phyloP scores from a whole-genome alignment of 2,797 vertebrate genomes.

The Rhadinocentrus ornatus region DNA sequence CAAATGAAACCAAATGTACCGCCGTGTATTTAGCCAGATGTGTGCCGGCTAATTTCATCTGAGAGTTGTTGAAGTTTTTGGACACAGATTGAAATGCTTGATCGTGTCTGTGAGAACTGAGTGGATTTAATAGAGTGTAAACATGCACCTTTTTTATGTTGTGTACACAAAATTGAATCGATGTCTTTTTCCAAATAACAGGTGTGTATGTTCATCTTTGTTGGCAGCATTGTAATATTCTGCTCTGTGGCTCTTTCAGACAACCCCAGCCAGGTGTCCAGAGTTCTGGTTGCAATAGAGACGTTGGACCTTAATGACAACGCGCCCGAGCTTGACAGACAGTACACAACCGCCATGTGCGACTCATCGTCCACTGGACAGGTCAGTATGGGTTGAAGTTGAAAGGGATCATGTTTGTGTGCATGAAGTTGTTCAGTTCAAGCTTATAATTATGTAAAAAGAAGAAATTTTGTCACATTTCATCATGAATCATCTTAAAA shows the following conservation, averaged over 20 bases:
- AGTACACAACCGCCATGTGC: slow-evolving; percentile 89
- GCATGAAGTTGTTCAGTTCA: background rate
- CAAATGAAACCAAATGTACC: slow-evolving; percentile 58
- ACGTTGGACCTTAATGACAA: slow-evolving; percentile 93
- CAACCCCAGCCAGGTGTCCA: slow-evolving; percentile 89
- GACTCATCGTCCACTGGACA: slow-evolving; percentile 87
- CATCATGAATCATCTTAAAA: no score
- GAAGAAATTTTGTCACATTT: background rate
- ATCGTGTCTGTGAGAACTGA: slow-evolving; percentile 43
- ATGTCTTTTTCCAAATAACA: slow-evolving; percentile 11
- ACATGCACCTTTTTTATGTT: slow-evolving; percentile 18
- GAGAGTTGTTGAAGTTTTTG: slow-evolving; percentile 57
- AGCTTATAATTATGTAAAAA: background rate
- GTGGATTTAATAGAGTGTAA: slow-evolving; percentile 38
- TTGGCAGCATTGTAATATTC: slow-evolving; percentile 31
- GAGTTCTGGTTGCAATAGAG: slow-evolving; percentile 86
- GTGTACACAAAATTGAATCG: slow-evolving; percentile 5
- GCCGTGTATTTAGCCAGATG: slow-evolving; percentile 48
- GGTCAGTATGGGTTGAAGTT: slow-evolving; percentile 74
- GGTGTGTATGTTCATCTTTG: background rate
- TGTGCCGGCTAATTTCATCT: slow-evolving; percentile 49
- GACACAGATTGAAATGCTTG: slow-evolving; percentile 52
- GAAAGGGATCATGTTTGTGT: background rate
- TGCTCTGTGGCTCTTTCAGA: slow-evolving; percentile 77
- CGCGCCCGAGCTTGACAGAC: slow-evolving; percentile 87